A percentile compares a stretch with the other conserved stretches of the same genome.
phyloP scores from a whole-genome alignment of 1,140 invertebrate species.

The Leptopilina clavipes region DNA sequence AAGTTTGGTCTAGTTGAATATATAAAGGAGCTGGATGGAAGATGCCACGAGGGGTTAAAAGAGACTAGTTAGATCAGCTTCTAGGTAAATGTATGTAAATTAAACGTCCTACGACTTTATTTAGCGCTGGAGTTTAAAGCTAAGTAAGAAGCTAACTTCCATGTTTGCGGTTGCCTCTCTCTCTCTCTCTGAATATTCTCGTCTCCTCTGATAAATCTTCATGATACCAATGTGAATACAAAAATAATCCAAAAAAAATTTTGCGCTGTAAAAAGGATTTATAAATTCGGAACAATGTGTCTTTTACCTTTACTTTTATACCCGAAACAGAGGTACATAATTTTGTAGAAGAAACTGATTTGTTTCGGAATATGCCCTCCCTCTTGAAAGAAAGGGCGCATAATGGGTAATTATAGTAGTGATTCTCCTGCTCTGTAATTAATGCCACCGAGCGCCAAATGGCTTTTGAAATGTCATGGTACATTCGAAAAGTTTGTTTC shows the following conservation, averaged over 20 bases:
- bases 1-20: constrained; percentile 2
- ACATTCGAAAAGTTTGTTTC: too few species aligned
- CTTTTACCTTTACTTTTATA: too few species aligned
- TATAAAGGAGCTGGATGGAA: neutral
- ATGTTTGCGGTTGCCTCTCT: constrained; percentile 12
- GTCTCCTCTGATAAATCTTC: neutral
- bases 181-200: neutral
- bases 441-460: too few species aligned
- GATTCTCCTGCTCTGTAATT: too few species aligned
- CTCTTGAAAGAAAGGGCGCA: too few species aligned
- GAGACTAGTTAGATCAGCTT: constrained; percentile 12
- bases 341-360: too few species aligned
- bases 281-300: too few species aligned
- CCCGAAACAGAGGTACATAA: too few species aligned
- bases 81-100: constrained; percentile 60
- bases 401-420: too few species aligned
- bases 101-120: constrained; percentile 63
- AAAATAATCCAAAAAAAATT: neutral
- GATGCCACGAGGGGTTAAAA: neutral
- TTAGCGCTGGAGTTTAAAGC: constrained; percentile 59
- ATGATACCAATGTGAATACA: neutral
- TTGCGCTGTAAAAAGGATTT: too few species aligned
- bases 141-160: constrained; percentile 40
- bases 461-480: too few species aligned
- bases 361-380: too few species aligned